Conservation (phyloP, 2,113 vertebrate genomes). For the Oreochromis spilurus region DNA sequence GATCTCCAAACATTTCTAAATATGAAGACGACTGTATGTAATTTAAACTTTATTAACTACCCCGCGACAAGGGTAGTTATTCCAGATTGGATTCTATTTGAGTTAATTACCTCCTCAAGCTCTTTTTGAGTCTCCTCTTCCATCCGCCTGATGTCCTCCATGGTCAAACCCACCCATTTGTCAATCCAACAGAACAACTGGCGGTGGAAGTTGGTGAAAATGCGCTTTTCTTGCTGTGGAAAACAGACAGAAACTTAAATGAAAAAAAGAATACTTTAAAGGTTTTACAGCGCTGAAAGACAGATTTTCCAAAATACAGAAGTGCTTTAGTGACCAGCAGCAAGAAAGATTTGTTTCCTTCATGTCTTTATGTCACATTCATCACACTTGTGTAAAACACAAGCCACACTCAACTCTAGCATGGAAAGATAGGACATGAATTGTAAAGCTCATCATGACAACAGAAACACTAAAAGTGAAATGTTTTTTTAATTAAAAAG, state of each 20-base stretch:
- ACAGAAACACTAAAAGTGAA: neutral
- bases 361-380: neutral
- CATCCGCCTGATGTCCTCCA: slow-evolving; percentile 97
- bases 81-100: neutral
- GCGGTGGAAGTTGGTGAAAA: slow-evolving; percentile 98
- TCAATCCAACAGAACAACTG: slow-evolving; percentile 99
- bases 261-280: neutral
- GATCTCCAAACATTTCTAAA: neutral
- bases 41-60: neutral
- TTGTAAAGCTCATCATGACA: neutral
- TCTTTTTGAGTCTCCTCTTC: slow-evolving; percentile 95
- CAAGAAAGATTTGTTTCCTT: neutral
- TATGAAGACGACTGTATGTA: neutral
- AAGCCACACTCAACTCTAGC: neutral
- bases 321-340: neutral
- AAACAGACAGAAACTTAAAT: neutral
- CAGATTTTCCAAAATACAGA: neutral
- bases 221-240: slow-evolving; percentile 95
- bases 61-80: neutral
- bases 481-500: neutral
- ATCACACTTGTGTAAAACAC: neutral
- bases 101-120: slow-evolving; percentile 84
- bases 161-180: slow-evolving; percentile 92
- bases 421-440: neutral
- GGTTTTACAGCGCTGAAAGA: neutral